These are phyloP conservation scores for Pollenia labialis DNA, from an alignment of 2,888 invertebrate genomes.

Conservation along the genomic window DNA sequence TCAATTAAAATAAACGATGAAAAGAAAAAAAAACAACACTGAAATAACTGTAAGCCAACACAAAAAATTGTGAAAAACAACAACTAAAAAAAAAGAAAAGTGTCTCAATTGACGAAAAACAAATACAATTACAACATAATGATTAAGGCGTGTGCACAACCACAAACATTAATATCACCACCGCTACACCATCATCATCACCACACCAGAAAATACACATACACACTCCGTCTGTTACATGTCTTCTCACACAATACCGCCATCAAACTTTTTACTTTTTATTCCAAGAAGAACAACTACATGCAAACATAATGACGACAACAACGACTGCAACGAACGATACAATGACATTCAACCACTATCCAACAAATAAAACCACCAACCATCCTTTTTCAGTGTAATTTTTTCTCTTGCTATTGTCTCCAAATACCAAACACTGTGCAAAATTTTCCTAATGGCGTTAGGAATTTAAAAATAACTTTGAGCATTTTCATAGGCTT, in stretches of 20 bases:
- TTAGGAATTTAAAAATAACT: not conserved
- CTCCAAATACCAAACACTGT: slow-evolving; percentile 33
- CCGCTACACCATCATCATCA: slow-evolving; percentile 75
- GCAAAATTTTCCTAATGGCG: slow-evolving; percentile 20
- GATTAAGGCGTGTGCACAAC: slow-evolving; percentile 73
- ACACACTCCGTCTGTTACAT: slow-evolving; percentile 5
- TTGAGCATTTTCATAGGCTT: too few species aligned
- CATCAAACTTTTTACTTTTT: slow-evolving; percentile 64
- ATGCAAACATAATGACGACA: slow-evolving; percentile 57
- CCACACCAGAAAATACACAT: slow-evolving; percentile 59
- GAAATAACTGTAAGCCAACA: slow-evolving; percentile 58
- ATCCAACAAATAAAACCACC: slow-evolving; percentile 65
- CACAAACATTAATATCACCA: slow-evolving; percentile 74
- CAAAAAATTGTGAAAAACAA: slow-evolving; percentile 56
- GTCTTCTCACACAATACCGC: slow-evolving; percentile 68
- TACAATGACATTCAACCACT: slow-evolving; percentile 70
- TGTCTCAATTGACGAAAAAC: slow-evolving; percentile 74
- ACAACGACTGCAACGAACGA: slow-evolving; percentile 52
- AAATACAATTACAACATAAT: slow-evolving; percentile 72
- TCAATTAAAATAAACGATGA: slow-evolving; percentile 71
- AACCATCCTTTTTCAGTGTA: slow-evolving; percentile 48
- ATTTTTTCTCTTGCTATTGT: slow-evolving; percentile 53
- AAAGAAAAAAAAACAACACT: slow-evolving; percentile 47
- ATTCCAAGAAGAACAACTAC: slow-evolving; percentile 75
- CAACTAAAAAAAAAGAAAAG: slow-evolving; percentile 65